Percentiles rank a stretch among this genome's conserved stretches.
Evolutionary conservation across 1,140 invertebrate species (phyloP).

Genomic region (Zaprionus camerounensis): DNA sequence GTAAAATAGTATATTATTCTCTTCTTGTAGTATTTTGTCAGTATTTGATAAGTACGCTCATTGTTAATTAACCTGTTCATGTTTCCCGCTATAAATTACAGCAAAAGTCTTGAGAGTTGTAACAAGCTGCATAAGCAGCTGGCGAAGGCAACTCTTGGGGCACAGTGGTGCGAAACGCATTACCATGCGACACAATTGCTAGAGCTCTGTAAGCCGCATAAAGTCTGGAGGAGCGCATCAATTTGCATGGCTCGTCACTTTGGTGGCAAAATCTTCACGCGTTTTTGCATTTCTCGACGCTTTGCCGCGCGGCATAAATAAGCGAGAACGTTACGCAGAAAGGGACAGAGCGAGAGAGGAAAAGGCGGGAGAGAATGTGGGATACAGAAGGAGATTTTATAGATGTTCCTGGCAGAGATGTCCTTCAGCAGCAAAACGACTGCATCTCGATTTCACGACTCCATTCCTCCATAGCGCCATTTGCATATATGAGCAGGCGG

Average conservation of each 20-base stretch:
- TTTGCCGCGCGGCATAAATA: slow-evolving; percentile 76
- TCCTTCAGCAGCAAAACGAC: neutral
- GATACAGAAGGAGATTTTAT: neutral
- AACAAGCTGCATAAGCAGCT: slow-evolving; percentile 31
- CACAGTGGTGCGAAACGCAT: slow-evolving; percentile 32
- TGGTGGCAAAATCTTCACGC: slow-evolving; percentile 61
- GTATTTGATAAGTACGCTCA: slow-evolving; percentile 39
- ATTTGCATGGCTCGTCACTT: slow-evolving; percentile 77
- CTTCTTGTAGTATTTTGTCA: neutral
- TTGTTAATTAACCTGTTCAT: slow-evolving; percentile 45
- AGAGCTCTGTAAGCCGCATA: neutral
- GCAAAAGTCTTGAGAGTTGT: slow-evolving; percentile 42
- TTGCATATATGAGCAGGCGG: slow-evolving; percentile 60
- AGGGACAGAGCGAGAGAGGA: neutral
- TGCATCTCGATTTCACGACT: slow-evolving; percentile 52
- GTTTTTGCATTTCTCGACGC: slow-evolving; percentile 70
- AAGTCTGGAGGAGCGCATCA: slow-evolving; percentile 38
- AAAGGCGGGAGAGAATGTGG: neutral
- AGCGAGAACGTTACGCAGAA: slow-evolving; percentile 39
- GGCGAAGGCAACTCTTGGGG: neutral
- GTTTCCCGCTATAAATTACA: no score
- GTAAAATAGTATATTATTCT: neutral
- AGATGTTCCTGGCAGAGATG: neutral
- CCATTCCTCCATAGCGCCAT: slow-evolving; percentile 69
- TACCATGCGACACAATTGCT: neutral